Percentiles rank a stretch among this genome's conserved stretches.
phyloP scores from a whole-genome alignment of 1,140 invertebrate genomes.

The Bombus waltoni region DNA sequence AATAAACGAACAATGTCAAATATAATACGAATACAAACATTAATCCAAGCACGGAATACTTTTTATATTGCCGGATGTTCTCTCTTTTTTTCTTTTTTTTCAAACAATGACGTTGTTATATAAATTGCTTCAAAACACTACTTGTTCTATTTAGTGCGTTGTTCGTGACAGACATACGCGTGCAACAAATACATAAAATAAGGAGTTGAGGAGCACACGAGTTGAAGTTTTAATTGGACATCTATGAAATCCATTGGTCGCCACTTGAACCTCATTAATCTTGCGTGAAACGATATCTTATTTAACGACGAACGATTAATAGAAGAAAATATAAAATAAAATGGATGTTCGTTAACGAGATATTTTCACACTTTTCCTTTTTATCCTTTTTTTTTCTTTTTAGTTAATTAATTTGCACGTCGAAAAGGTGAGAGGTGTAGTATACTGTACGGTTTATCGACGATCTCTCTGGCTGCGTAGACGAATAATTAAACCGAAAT shows the following conservation, averaged over 20 bases:
- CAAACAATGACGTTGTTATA: neutral
- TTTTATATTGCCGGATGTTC: too few relatives aligned
- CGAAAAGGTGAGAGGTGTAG: neutral
- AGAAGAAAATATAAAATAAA: neutral
- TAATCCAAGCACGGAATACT: too few relatives aligned
- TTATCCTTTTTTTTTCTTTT: neutral
- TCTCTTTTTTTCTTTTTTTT: too few relatives aligned
- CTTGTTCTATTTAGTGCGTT: neutral
- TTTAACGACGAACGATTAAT: neutral
- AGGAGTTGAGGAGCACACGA: neutral
- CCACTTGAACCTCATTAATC: conserved; percentile 16
- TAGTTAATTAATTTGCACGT: neutral
- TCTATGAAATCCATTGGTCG: neutral
- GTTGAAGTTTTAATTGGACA: neutral
- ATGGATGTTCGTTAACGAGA: neutral
- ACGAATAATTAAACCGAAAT: neutral
- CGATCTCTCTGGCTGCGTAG: neutral
- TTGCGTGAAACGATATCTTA: neutral
- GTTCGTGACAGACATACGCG: too few relatives aligned
- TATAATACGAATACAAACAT: too few relatives aligned
- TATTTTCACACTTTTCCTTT: neutral
- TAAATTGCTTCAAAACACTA: neutral
- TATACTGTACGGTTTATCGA: neutral
- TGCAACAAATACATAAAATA: conserved; percentile 9
- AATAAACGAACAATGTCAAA: too few relatives aligned